A percentile compares a stretch with the other conserved stretches of the same genome.
Conservation (phyloP, 2,797 vertebrate species). For the Rachycentron canadum region DNA sequence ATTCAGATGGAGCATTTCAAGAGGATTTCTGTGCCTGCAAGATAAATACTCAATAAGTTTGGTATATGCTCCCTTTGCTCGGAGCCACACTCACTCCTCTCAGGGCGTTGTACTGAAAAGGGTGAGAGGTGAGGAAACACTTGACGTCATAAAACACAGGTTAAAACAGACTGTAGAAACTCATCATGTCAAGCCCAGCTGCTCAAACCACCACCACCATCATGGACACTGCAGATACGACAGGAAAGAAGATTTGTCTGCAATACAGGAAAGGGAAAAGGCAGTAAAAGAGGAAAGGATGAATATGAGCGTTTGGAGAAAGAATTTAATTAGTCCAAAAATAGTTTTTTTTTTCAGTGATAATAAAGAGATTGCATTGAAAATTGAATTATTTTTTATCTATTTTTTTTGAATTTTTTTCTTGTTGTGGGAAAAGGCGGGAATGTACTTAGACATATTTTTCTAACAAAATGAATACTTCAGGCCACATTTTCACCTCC, state of each 20-base stretch:
- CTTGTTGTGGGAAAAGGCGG: too few relatives aligned
- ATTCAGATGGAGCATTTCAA: conserved; percentile 20
- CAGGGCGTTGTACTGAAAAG: conserved; percentile 5
- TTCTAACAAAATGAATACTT: background rate
- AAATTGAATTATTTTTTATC: too few relatives aligned
- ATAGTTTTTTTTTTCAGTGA: background rate
- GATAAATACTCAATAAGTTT: conserved; percentile 53
- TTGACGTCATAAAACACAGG: conserved; percentile 49
- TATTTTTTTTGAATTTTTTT: too few relatives aligned
- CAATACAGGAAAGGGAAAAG: conserved; percentile 1
- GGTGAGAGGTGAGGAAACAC: conserved; percentile 39
- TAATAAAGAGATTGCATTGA: background rate
- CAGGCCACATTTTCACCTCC: background rate
- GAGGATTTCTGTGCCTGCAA: conserved; percentile 30
- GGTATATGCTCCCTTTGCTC: conserved; percentile 30
- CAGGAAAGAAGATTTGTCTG: conserved; percentile 8
- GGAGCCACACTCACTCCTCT: conserved; percentile 30
- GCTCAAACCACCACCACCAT: conserved; percentile 14
- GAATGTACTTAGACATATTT: background rate
- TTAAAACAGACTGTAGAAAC: conserved; percentile 31
- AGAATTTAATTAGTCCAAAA: conserved; percentile 5
- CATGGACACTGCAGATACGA: conserved; percentile 12
- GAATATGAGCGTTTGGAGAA: conserved; percentile 6
- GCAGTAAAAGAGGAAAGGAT: background rate
- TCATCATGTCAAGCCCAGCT: conserved; percentile 13